phyloP scores from a whole-genome alignment of 2,113 vertebrate species.

The Zosterops pallidus region DNA sequence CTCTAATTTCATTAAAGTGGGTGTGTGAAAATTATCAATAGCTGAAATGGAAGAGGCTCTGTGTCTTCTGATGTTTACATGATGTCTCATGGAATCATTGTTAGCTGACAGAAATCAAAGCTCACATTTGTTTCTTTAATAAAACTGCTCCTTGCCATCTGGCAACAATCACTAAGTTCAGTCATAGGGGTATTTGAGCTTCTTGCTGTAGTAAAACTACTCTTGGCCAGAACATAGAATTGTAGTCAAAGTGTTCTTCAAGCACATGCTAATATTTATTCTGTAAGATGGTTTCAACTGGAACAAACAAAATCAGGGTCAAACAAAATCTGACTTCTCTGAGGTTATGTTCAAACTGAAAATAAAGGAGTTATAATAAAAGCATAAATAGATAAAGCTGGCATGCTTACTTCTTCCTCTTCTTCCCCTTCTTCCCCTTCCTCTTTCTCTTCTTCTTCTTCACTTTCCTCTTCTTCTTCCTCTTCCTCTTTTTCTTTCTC shows the following conservation, averaged over 20 bases:
- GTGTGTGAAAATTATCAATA: background rate
- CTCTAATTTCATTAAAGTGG: background rate
- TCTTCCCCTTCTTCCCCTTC: constrained; percentile 36
- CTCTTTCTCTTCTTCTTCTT: background rate
- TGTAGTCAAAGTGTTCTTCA: background rate
- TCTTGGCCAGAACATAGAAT: background rate
- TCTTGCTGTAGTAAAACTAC: background rate
- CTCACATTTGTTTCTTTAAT: background rate
- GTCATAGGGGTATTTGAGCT: background rate
- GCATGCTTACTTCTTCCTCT: constrained; percentile 62
- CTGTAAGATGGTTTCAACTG: background rate
- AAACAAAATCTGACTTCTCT: background rate
- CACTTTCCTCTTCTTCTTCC: background rate
- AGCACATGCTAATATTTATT: background rate
- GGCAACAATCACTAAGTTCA: background rate
- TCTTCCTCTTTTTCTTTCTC: background rate
- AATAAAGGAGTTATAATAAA: background rate
- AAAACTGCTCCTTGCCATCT: background rate
- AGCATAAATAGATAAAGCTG: background rate
- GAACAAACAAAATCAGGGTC: background rate
- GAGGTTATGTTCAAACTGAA: background rate
- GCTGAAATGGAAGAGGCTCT: background rate
- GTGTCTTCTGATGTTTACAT: background rate
- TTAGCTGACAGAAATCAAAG: background rate
- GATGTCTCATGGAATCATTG: background rate